Conservation (phyloP, 2,888 invertebrate species). For the Eucera pruinosa region DNA sequence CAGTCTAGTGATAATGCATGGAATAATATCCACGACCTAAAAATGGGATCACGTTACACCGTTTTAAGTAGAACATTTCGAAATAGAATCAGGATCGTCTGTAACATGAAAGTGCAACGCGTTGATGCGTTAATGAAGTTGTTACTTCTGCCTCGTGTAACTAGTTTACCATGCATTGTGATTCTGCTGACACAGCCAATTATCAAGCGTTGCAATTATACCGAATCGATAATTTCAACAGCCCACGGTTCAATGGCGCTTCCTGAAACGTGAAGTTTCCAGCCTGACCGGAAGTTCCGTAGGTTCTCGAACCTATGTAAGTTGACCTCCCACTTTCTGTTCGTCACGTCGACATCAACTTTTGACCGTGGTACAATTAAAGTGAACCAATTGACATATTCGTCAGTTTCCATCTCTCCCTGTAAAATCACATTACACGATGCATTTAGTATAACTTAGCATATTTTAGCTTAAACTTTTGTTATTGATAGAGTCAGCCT, state of each 20-base stretch:
- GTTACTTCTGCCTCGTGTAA: constrained; percentile 67
- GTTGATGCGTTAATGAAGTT: constrained; percentile 69
- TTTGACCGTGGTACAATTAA: constrained; percentile 23
- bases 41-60: background rate
- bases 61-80: constrained; percentile 9
- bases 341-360: constrained; percentile 33
- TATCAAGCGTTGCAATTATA: constrained; percentile 65
- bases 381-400: background rate
- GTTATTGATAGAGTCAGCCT: too few relatives aligned
- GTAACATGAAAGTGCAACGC: constrained; percentile 41
- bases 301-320: constrained; percentile 20
- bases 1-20: too few relatives aligned
- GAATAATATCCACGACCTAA: background rate
- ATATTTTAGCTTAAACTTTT: too few relatives aligned
- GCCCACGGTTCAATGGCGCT: constrained; percentile 28
- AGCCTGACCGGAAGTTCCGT: constrained; percentile 29
- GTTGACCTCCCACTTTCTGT: constrained; percentile 35
- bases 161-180: constrained; percentile 60
- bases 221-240: constrained; percentile 64
- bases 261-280: constrained; percentile 41
- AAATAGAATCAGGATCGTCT: background rate
- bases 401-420: too few relatives aligned
- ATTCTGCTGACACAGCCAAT: constrained; percentile 62
- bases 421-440: background rate
- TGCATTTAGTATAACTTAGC: too few relatives aligned